Conservation (phyloP, 2,113 vertebrate genomes). For the Tragelaphus scriptus region DNA sequence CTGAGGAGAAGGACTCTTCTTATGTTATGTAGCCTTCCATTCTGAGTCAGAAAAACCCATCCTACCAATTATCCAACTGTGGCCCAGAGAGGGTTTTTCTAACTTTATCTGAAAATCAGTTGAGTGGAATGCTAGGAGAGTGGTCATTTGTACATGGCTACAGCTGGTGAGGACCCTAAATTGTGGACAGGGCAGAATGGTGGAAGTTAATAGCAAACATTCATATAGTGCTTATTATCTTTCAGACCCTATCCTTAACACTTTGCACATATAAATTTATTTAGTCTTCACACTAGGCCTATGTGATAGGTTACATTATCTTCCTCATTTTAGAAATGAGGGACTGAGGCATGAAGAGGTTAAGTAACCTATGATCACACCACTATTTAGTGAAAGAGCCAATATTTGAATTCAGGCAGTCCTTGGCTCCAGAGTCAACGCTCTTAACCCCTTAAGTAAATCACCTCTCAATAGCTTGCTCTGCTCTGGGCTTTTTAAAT, state of each 20-base stretch:
- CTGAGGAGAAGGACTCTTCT: constrained; percentile 41
- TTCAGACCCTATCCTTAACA: constrained; percentile 7
- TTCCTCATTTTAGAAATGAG: constrained; percentile 39
- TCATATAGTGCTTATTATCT: background rate
- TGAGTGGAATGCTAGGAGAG: constrained; percentile 46
- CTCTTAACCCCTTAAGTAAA: constrained; percentile 27
- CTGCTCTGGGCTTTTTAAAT: constrained; percentile 3
- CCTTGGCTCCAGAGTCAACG: background rate
- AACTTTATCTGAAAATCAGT: background rate
- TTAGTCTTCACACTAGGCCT: constrained; percentile 28
- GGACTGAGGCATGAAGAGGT: constrained; percentile 10
- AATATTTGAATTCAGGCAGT: background rate
- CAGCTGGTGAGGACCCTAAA: background rate
- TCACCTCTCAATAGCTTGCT: background rate
- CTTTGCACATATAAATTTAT: constrained; percentile 3
- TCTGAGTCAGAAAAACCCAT: constrained; percentile 17
- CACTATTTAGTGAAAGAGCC: constrained; percentile 2
- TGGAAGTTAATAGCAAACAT: constrained; percentile 4
- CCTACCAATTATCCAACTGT: constrained; percentile 1
- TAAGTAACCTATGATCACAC: background rate
- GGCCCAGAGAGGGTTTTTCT: background rate
- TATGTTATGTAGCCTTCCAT: constrained; percentile 8
- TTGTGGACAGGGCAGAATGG: background rate
- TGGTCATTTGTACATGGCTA: background rate
- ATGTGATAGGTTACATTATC: constrained; percentile 17